Evolutionary conservation across 2,113 vertebrate genomes (phyloP), one percentile per base, ranked within the genome.

Genomic region (Phrynosoma platyrhinos): DNA sequence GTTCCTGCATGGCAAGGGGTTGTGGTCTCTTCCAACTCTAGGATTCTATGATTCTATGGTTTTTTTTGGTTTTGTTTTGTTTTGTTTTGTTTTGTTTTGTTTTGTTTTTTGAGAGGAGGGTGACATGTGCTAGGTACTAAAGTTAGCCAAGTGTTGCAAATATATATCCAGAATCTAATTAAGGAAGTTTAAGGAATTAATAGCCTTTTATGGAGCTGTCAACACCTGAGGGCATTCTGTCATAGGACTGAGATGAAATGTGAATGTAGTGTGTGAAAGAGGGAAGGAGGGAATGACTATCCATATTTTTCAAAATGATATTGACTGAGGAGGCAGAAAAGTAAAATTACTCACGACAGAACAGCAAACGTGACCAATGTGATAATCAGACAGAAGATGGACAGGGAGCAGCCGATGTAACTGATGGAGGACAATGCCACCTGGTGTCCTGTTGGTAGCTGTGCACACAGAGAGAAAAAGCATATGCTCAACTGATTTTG

Each of bases 351-450:
- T 99, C 95, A 99, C 98, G 98, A 99, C 36, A 99, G 95, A 77
- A 99, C 91, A 0, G 98, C 98, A 82, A 99, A 99, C 23, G 98
- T 99, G 94, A 97, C 97, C 92, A 99, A 97, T 0, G 98, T 99
- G 96, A 99, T 97, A 23, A 94, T 94, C 94, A 99, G 95, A 92
- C 98, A 99, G 94, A 99, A 95, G 94, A 99, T 98, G 23, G 99
- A 99, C 89, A 99, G 95, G 0, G 98, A 98, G 27, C 99, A 99
- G 93, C 99, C 99, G 0, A 99, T 64, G 79, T 99, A 99, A 93
- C 98, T 98, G 91, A 99, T 98, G 96, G 98, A 97, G 71, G 98
- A 98, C 69, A 99, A 98, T 84, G 98, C 99, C 98, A 99, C 96
- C 98, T 96, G 96, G 98, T 99, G 98, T 95, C 94, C 96, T 0